These are phyloP conservation scores for Rachycentron canadum DNA, from an alignment of 2,797 vertebrate species.

Conservation along the genomic window DNA sequence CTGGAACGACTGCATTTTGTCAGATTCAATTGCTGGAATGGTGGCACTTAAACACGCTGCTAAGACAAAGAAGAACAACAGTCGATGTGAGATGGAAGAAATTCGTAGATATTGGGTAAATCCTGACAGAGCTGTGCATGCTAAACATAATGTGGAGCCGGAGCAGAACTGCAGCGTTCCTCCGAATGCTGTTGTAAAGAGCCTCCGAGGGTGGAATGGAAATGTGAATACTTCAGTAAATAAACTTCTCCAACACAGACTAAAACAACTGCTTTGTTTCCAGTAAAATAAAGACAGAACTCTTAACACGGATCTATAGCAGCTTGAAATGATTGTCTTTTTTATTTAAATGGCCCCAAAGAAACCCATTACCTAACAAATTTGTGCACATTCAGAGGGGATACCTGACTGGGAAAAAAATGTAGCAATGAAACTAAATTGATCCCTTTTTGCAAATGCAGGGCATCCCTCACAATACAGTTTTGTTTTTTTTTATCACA, in stretches of 20 bases:
- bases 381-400: conserved; percentile 38
- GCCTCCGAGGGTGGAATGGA: conserved; percentile 14
- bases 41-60: conserved; percentile 45
- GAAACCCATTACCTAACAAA: conserved; percentile 57
- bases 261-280: conserved; percentile 34
- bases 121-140: not conserved
- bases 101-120: conserved; percentile 16
- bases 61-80: conserved; percentile 32
- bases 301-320: conserved; percentile 11
- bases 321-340: conserved; percentile 10
- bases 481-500: conserved; percentile 54
- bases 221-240: conserved; percentile 30
- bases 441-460: conserved; percentile 61
- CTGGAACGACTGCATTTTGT: conserved; percentile 57
- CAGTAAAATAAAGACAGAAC: conserved; percentile 29
- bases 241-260: conserved; percentile 29
- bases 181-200: conserved; percentile 8
- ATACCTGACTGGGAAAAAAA: conserved; percentile 39
- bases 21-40: conserved; percentile 59
- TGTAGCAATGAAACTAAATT: conserved; percentile 61
- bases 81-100: conserved; percentile 15
- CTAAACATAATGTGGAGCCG: conserved; percentile 16
- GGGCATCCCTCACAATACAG: conserved; percentile 44
- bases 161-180: conserved; percentile 9
- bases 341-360: conserved; percentile 48